Evolutionary conservation across 2,113 vertebrate genomes (phyloP).

Genomic region (Cyanistes caeruleus): DNA sequence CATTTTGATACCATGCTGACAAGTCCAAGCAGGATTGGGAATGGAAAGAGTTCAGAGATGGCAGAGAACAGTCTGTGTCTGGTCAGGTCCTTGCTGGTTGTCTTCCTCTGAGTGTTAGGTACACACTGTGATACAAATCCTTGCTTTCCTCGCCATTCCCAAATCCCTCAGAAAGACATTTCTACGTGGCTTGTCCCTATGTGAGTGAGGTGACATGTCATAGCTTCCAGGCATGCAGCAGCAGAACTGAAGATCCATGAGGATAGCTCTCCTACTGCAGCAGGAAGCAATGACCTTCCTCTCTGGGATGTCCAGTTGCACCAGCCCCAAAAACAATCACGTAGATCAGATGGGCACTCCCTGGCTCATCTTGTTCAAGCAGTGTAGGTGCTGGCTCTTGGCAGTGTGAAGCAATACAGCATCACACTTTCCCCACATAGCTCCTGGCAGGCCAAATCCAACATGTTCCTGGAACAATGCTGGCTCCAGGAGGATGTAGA

Average conservation of each 20-base stretch:
- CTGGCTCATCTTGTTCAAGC: neutral
- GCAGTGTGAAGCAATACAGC: neutral
- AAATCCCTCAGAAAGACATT: neutral
- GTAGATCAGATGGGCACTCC: neutral
- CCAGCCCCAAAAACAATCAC: neutral
- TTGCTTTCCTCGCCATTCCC: neutral
- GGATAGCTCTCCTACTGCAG: neutral
- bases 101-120: neutral
- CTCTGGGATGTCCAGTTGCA: neutral
- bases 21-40: neutral
- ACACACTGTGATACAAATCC: neutral
- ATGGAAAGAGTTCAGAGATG: neutral
- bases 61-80: neutral
- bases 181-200: fast-evolving
- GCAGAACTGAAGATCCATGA: neutral
- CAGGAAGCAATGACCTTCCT: neutral
- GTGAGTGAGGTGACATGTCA: neutral
- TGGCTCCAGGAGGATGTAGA: neutral
- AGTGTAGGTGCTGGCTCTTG: neutral
- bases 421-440: neutral
- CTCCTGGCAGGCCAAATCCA: neutral
- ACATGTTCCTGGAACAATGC: neutral
- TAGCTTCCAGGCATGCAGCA: neutral
- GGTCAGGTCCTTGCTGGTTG: neutral
- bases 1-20: neutral